phyloP scores from a whole-genome alignment of 2,797 vertebrate species.

The Xenops minutus region DNA sequence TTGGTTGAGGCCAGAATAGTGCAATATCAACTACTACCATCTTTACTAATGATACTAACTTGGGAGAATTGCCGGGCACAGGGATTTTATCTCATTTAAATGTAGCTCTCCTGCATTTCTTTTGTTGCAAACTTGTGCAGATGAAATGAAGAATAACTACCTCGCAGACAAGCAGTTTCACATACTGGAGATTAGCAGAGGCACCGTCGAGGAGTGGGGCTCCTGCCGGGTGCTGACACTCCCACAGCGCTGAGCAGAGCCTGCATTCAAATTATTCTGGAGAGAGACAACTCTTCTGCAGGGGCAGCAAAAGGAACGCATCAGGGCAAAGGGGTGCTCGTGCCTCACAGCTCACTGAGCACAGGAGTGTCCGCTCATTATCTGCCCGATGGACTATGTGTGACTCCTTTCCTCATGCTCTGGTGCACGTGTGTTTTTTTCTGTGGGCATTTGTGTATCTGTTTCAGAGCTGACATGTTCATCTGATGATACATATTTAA shows the following conservation, averaged over 20 bases:
- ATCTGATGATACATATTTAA: slow-evolving; percentile 43
- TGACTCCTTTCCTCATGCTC: not conserved
- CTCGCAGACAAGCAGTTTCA: not conserved
- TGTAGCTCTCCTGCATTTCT: slow-evolving; percentile 11
- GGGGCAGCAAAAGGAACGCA: not conserved
- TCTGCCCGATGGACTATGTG: rapidly evolving
- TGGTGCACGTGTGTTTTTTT: not conserved
- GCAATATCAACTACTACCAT: not conserved
- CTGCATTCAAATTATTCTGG: not conserved
- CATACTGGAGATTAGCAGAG: not conserved
- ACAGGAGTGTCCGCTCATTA: not conserved
- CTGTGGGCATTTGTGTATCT: not conserved
- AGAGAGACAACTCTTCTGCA: not conserved
- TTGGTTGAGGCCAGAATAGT: not conserved
- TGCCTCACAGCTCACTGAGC: not conserved
- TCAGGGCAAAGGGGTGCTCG: not conserved
- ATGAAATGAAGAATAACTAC: slow-evolving; percentile 45
- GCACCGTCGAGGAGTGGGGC: not conserved
- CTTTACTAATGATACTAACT: slow-evolving; percentile 29
- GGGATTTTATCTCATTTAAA: slow-evolving; percentile 45
- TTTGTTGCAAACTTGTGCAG: not conserved
- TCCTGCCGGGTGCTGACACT: slow-evolving; percentile 25
- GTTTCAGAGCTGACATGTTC: slow-evolving; percentile 1
- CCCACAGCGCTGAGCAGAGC: not conserved
- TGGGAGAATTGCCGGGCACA: not conserved